Evolutionary conservation across 2,888 invertebrate species (phyloP), one percentile per base, ranked within the genome.

Genomic region (Germaria angustata): DNA sequence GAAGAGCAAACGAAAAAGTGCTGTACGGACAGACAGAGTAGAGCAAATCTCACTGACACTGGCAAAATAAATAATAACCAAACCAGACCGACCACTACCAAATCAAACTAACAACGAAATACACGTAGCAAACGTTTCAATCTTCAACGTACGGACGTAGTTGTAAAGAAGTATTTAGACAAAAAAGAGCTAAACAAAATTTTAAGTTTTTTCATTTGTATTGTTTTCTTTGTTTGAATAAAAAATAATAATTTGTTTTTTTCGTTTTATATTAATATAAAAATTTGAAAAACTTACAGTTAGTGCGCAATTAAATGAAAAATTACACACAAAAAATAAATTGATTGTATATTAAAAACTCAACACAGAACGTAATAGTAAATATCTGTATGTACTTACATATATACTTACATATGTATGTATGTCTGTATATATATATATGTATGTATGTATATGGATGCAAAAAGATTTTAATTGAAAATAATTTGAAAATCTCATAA

Each of bases 121-220:
- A 79, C 75, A 79, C 82, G 79, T 79, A 82, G 75, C 73, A 79
- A 82, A 79, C 82, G 66, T 59, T 79, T 71, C 39, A 59, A 32
- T 76, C 76, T 82, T 66, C 69, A 82, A 76, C 75, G 82, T 82
- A 79, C 82, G 82, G 71, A 79, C 82, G 75, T 79, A 75, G 51
- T 59, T 39, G 39, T 53, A 72, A 57, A 57, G 6, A 59, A 36
- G 39, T 44, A 65, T 68, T 75, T 75, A 80, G 55, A 69, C 53
- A 68, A 41, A 20, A 49, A 65, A 46, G 34, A 68, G 66, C 76
- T 49, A 39, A 77, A 75, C 63, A 65, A 55, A 75, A 13, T 65
- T 61, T 55, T 32, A 39, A 34, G n/a, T 44, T 41, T 73, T 73
- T 69, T 77, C 68, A 68, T 63, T 80, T 79, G 59, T 69, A 69